Evolutionary conservation across 2,888 invertebrate species (phyloP).

Genomic region (Spisula subtruncata): DNA sequence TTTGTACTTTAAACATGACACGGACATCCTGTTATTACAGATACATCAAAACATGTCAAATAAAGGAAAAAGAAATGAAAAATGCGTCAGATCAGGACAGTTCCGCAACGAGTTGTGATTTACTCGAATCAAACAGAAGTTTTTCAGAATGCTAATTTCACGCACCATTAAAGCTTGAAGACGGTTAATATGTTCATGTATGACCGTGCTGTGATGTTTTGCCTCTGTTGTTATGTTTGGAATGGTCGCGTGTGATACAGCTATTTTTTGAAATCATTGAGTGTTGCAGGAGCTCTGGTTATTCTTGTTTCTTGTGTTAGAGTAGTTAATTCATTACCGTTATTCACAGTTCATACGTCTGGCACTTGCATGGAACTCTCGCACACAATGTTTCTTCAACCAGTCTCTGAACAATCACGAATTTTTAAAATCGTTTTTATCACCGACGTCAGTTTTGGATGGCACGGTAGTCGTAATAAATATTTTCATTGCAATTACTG

Average conservation of each 20-base stretch:
- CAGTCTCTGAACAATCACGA: too few relatives aligned
- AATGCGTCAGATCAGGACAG: background rate
- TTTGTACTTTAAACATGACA: background rate
- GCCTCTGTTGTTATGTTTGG: background rate
- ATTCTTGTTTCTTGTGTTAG: background rate
- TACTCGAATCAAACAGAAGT: too few relatives aligned
- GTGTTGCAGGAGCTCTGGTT: background rate
- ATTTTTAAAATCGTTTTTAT: too few relatives aligned
- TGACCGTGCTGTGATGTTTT: background rate
- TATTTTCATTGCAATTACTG: too few relatives aligned
- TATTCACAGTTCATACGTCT: background rate
- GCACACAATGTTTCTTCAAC: too few relatives aligned
- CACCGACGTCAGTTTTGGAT: too few relatives aligned
- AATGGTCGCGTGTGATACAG: background rate
- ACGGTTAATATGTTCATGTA: background rate
- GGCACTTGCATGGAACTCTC: background rate
- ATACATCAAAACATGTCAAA: background rate
- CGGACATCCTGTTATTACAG: background rate
- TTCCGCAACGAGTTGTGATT: too few relatives aligned
- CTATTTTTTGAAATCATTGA: background rate
- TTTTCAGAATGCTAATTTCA: slow-evolving; percentile 9
- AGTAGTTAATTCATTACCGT: background rate
- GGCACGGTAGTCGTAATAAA: too few relatives aligned
- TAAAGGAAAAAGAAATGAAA: background rate
- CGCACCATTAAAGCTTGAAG: background rate